These are phyloP conservation scores for Amblyjoppa fuscipennis DNA, from an alignment of 2,888 invertebrate species.

Conservation along the genomic window DNA sequence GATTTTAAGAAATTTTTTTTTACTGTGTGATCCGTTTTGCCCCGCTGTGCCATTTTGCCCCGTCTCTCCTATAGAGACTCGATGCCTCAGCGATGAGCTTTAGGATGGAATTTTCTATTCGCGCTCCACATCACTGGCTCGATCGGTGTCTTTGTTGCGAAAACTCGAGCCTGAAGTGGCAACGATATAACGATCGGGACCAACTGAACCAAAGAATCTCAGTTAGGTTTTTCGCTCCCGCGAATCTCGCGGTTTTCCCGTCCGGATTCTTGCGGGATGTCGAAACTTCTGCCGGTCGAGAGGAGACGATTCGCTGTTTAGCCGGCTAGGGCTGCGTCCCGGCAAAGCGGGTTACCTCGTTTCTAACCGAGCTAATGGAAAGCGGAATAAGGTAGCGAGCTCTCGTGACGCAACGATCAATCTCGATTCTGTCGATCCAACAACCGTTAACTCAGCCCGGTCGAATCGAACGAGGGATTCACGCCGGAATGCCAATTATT, in stretches of 20 bases:
- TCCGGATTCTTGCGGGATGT: not conserved
- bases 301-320: not conserved
- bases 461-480: not conserved
- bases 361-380: not conserved
- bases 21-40: no score
- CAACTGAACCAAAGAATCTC: not conserved
- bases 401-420: not conserved
- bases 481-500: not conserved
- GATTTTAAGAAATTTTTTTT: no score
- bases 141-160: constrained; percentile 42
- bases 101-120: constrained; percentile 2
- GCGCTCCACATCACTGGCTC: constrained; percentile 29
- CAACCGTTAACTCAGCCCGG: not conserved
- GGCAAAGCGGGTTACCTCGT: constrained; percentile 29
- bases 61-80: constrained; percentile 6
- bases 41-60: no score
- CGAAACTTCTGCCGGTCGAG: constrained; percentile 16
- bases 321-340: constrained; percentile 30
- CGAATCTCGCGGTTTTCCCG: not conserved
- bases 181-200: constrained; percentile 31
- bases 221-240: not conserved
- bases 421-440: not conserved
- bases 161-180: constrained; percentile 12
- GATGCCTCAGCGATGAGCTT: constrained; percentile 14
- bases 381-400: not conserved